These are phyloP conservation scores for Dicrostonyx torquatus DNA, from an alignment of 2,797 vertebrate species.

Conservation along the genomic window DNA sequence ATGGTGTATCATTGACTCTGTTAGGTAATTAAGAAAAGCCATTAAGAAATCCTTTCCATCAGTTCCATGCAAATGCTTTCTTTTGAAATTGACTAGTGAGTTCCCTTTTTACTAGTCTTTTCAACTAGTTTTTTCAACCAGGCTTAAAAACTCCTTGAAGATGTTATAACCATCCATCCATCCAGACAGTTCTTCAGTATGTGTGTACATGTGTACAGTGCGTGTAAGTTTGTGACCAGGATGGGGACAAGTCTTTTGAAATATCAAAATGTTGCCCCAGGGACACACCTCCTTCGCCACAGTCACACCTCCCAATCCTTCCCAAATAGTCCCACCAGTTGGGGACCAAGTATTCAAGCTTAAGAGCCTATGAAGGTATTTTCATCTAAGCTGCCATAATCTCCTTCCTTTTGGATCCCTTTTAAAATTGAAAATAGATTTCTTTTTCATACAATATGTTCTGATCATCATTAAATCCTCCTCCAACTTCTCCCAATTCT, in stretches of 20 bases:
- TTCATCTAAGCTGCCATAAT: too few relatives aligned
- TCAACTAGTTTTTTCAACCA: not conserved
- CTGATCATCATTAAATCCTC: not conserved
- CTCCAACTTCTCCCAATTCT: not conserved
- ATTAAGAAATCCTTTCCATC: not conserved
- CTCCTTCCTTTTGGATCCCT: not conserved
- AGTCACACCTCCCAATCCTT: not conserved
- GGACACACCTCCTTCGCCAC: not conserved
- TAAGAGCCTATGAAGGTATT: not conserved
- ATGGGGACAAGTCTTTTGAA: not conserved
- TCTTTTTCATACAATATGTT: not conserved
- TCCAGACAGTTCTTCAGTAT: not conserved
- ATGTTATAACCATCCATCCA: not conserved
- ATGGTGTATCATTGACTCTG: not conserved
- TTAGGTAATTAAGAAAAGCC: not conserved
- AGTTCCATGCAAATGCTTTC: not conserved
- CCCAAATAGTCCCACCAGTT: not conserved
- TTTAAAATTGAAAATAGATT: not conserved
- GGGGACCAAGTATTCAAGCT: not conserved
- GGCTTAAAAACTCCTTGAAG: not conserved
- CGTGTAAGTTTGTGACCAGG: not conserved
- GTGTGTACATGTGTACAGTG: not conserved
- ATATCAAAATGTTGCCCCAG: not conserved
- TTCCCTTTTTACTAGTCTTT: not conserved
- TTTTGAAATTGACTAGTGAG: not conserved